Base-by-base conservation (phyloP, 2,797 vertebrate genomes). In the Steatocranus sp. region DNA sequence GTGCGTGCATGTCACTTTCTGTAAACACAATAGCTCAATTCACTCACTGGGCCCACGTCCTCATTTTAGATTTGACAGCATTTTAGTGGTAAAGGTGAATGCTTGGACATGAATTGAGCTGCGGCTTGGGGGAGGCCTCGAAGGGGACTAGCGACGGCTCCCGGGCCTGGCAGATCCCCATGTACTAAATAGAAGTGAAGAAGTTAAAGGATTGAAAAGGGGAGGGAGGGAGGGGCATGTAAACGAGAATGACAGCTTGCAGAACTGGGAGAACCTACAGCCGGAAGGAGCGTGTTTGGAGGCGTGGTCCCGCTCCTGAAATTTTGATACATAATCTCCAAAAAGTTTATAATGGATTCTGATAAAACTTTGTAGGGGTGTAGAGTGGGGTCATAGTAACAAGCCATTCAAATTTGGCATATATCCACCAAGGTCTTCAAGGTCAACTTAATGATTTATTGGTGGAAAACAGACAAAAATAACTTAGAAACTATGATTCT, bases 221-320 rank as follows among this genome's bases (percentile, higher is more conserved):
- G 7, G 2, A 5, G 20, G 6, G 20, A 14, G 7, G 51, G 12
- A 3, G 51, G 51, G 23, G 51, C 12, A 27, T 4, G 7, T 27
- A 53, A 53, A 53, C 1, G 23, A 53, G 23, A 53, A 53, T 53
- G 7, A 54, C 23, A 54, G 23, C 12, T 54, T 54, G 51, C 1
- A 54, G 12, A 54, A 54, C 51, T 54, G 7, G 51, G 3, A 9
- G 51, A 36, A 36, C 9, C 34, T 36, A 10, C 7, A 3, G 23
- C 12, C 1, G 23, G 51, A 54, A 3, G 12, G 23, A 5, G 23
- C 12, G 0, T 54, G 51, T 15, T 54, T 54, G 23, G 51, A 54
- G 12, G 51, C 1, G 0, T 15, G 3, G 12, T 27, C 23, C 51
- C 0, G 23, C 51, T 2, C 51, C 51, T 54, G 51, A 27, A 8